phyloP scores from a whole-genome alignment of 2,797 vertebrate species.

The Fistularia commersonii region DNA sequence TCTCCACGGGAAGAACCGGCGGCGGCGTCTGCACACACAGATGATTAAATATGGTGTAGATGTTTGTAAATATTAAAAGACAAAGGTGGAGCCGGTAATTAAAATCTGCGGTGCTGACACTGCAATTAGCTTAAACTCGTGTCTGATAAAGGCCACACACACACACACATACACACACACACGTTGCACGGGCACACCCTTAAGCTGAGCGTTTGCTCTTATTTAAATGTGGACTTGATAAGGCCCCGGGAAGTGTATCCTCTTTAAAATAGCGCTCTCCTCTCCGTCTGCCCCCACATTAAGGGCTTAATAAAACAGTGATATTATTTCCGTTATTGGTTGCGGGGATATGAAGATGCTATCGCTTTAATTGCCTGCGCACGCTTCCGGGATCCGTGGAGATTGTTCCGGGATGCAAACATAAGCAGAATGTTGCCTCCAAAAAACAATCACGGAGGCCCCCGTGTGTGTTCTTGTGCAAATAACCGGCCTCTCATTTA shows the following conservation, averaged over 20 bases:
- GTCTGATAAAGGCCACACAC: slow-evolving; percentile 72
- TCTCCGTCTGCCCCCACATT: slow-evolving; percentile 70
- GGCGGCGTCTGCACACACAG: slow-evolving; percentile 45
- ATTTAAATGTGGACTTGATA: slow-evolving; percentile 72
- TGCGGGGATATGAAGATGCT: slow-evolving; percentile 80
- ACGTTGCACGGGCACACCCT: slow-evolving; percentile 56
- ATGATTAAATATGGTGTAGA: slow-evolving; percentile 68
- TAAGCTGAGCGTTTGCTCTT: slow-evolving; percentile 74
- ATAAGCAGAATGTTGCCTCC: slow-evolving; percentile 81
- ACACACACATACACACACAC: slow-evolving; percentile 39
- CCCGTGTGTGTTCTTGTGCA: slow-evolving; percentile 67
- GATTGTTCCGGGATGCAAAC: slow-evolving; percentile 82
- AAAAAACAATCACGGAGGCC: slow-evolving; percentile 76
- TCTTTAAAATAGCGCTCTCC: slow-evolving; percentile 70
- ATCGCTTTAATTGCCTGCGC: slow-evolving; percentile 83
- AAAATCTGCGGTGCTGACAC: slow-evolving; percentile 69
- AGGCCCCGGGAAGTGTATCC: slow-evolving; percentile 70
- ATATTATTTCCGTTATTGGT: slow-evolving; percentile 84
- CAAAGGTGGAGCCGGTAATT: slow-evolving; percentile 75
- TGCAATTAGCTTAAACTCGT: slow-evolving; percentile 66
- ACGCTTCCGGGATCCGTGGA: slow-evolving; percentile 78
- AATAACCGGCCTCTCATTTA: slow-evolving; percentile 72
- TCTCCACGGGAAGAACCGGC: too few species aligned
- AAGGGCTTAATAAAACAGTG: slow-evolving; percentile 79
- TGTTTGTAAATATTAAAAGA: slow-evolving; percentile 77